phyloP scores from a whole-genome alignment of 2,888 invertebrate genomes.

The Chymomyza fuscimana region DNA sequence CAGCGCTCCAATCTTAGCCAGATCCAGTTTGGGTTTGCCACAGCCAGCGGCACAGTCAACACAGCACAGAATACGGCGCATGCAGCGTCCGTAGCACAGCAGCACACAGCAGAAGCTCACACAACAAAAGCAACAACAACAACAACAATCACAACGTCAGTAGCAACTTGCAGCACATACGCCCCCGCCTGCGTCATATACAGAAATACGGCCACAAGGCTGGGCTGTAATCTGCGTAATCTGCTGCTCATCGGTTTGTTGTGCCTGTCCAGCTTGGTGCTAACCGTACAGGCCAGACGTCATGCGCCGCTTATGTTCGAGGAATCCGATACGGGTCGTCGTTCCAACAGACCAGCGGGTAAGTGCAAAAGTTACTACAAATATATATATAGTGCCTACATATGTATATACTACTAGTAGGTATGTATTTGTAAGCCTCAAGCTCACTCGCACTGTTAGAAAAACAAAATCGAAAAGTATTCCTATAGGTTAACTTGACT shows the following conservation, averaged over 20 bases:
- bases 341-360: constrained; percentile 85
- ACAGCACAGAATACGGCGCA: constrained; percentile 2
- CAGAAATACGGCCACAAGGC: background rate
- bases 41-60: constrained; percentile 60
- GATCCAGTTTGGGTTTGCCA: constrained; percentile 45
- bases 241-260: constrained; percentile 63
- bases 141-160: constrained; percentile 35
- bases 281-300: constrained; percentile 78
- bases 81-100: background rate
- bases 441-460: too few relatives aligned
- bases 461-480: background rate
- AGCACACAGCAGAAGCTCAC: constrained; percentile 10
- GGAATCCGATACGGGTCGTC: constrained; percentile 85
- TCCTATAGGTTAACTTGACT: background rate
- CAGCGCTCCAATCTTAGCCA: background rate
- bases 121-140: constrained; percentile 17
- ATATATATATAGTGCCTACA: too few relatives aligned
- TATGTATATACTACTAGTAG: too few relatives aligned
- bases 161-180: constrained; percentile 8
- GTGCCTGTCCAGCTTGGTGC: constrained; percentile 51
- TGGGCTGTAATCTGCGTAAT: constrained; percentile 49
- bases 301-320: constrained; percentile 84
- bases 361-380: constrained; percentile 76
- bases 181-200: background rate
- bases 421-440: too few relatives aligned